phyloP scores from a whole-genome alignment of 2,113 vertebrate genomes.

The Rhabdornis inornatus region DNA sequence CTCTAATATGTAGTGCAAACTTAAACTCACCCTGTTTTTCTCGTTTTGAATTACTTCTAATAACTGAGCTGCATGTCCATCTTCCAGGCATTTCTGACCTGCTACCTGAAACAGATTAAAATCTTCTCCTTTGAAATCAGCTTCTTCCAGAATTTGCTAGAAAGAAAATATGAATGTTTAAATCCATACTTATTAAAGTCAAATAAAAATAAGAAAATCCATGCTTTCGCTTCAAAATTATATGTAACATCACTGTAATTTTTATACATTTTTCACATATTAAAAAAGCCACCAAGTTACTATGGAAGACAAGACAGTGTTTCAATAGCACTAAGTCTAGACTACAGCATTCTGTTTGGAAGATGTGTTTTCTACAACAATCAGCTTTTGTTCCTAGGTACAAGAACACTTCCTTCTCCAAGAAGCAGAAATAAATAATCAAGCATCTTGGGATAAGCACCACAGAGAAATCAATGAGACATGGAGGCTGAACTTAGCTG shows the following conservation, averaged over 20 bases:
- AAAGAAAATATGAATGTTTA: neutral
- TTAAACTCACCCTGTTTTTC: constrained; percentile 84
- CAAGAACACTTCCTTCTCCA: neutral
- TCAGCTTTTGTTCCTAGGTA: neutral
- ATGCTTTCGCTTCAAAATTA: neutral
- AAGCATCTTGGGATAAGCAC: neutral
- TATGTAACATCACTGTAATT: neutral
- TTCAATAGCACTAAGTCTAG: neutral
- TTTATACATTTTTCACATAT: neutral
- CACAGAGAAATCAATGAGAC: neutral
- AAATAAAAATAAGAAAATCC: neutral
- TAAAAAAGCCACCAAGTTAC: neutral
- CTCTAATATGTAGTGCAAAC: neutral
- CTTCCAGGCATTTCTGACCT: constrained; percentile 87
- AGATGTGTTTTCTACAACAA: neutral
- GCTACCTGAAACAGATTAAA: constrained; percentile 84
- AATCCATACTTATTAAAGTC: neutral
- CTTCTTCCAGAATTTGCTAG: constrained; percentile 85
- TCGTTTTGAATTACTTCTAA: constrained; percentile 89
- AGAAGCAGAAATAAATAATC: neutral
- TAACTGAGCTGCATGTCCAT: constrained; percentile 82
- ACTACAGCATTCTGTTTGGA: neutral
- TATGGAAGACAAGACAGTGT: neutral
- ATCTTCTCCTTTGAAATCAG: constrained; percentile 86
- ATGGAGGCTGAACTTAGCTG: neutral